Evolutionary conservation across 2,888 invertebrate genomes (phyloP), one percentile per base, ranked within the genome.

Genomic region (Cremastinae sp.): DNA sequence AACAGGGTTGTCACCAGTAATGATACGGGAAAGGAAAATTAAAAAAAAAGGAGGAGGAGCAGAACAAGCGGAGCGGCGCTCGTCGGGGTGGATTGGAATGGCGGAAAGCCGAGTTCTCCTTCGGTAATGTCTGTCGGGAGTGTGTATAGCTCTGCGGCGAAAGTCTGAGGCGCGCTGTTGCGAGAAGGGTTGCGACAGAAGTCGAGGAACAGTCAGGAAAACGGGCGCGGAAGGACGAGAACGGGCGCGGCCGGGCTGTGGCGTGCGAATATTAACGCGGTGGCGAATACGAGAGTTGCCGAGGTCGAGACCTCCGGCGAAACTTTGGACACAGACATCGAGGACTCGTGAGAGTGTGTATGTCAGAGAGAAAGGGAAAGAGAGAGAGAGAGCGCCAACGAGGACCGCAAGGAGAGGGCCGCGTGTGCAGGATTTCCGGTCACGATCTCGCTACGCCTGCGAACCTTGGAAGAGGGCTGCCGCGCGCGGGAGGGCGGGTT

Each of bases 191-290:
- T 41, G 2, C 16, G 56, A 20, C 20, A n/a, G 12, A 62, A 53
- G 51, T 22, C 18, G 10, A 34, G 12, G 61, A 70, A 12, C 9
- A 43, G 66, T 51, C 14, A 72, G 58, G 68, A 38, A 75, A 72
- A 72, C 41, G 22, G 49, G 68, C 18, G 72, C 68, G 68, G 56
- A 72, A 68, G 72, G 68, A 53, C 45, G 75, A 68, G 41, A 49
- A 14, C 62, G 62, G 72, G 69, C 73, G 76, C 69, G 73, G 69
- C 65, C 54, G 69, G 49, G 69, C 71, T 73, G 73, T 61, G 73
- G 73, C 69, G 76, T 76, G 76, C 76, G 76, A 76, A 76, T 76
- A 76, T 76, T 76, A 76, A 76, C 76, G 76, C 76, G 76, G 73
- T 53, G 69, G 69, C 76, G 73, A 77, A 73, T 77, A 65, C 73